These are phyloP conservation scores for Pyrgus malvae DNA, from an alignment of 2,888 invertebrate species.

Conservation along the genomic window DNA sequence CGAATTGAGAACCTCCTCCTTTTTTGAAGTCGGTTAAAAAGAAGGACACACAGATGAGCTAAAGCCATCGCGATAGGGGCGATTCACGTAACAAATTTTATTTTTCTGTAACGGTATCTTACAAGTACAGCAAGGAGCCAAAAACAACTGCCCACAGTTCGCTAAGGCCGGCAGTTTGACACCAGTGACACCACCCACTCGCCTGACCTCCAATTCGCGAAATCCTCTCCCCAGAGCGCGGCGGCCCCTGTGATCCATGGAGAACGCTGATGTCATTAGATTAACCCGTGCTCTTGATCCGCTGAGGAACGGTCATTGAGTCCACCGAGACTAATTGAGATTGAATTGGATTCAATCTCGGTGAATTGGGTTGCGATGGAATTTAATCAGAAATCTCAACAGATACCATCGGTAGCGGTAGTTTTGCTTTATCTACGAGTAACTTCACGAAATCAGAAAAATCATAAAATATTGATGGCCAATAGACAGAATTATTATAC, in stretches of 20 bases:
- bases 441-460: no score
- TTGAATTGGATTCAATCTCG: background rate
- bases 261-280: background rate
- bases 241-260: background rate
- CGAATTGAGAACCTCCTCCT: no score
- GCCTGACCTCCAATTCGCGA: background rate
- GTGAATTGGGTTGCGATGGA: background rate
- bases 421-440: no score
- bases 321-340: background rate
- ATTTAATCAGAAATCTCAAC: background rate
- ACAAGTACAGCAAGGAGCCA: no score
- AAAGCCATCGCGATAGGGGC: no score
- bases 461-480: no score
- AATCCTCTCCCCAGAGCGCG: background rate
- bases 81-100: no score
- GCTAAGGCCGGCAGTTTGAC: background rate
- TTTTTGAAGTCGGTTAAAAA: no score
- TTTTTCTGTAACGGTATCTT: no score
- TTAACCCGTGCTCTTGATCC: background rate
- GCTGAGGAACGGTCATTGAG: background rate
- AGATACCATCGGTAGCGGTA: no score
- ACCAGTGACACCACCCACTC: background rate
- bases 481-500: no score
- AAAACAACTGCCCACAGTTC: background rate
- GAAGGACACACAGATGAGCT: no score